Percentiles rank a stretch among this genome's conserved stretches.
Conservation (phyloP, 2,888 invertebrate species). For the Tupiocoris notatus region DNA sequence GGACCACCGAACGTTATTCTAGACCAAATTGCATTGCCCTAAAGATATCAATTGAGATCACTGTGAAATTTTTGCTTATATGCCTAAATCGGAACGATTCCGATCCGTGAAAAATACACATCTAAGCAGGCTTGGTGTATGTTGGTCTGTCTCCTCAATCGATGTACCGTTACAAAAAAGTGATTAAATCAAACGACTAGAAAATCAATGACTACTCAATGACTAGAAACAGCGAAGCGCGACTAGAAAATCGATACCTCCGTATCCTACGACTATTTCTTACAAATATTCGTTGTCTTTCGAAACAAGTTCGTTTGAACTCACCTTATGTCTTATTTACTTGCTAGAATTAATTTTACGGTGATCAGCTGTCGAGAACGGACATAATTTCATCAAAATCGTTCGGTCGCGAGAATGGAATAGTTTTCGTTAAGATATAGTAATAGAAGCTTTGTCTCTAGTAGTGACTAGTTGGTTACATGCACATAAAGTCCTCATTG, state of each 20-base stretch:
- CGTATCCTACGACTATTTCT: constrained; percentile 1
- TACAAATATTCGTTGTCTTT: constrained; percentile 38
- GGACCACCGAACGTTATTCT: too few relatives aligned
- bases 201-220: neutral
- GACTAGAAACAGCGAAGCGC: constrained; percentile 17
- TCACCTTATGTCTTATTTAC: constrained; percentile 30
- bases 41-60: neutral
- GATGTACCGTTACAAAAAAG: neutral
- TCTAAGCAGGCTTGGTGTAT: neutral
- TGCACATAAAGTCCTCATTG: constrained; percentile 39
- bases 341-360: neutral
- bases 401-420: constrained; percentile 5
- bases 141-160: neutral
- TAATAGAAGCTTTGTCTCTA: constrained; percentile 39
- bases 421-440: constrained; percentile 27
- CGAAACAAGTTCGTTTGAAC: constrained; percentile 30
- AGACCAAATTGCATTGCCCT: too few relatives aligned
- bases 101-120: neutral
- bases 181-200: neutral
- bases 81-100: neutral
- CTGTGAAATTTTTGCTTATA: neutral
- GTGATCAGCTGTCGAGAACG: neutral
- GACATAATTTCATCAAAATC: neutral
- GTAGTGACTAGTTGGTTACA: constrained; percentile 41
- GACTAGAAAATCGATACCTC: constrained; percentile 15